Evolutionary conservation across 30 jellyfish, hydroid and myxozoan species (phyloP).

Genomic region (Morbakka virulenta): DNA sequence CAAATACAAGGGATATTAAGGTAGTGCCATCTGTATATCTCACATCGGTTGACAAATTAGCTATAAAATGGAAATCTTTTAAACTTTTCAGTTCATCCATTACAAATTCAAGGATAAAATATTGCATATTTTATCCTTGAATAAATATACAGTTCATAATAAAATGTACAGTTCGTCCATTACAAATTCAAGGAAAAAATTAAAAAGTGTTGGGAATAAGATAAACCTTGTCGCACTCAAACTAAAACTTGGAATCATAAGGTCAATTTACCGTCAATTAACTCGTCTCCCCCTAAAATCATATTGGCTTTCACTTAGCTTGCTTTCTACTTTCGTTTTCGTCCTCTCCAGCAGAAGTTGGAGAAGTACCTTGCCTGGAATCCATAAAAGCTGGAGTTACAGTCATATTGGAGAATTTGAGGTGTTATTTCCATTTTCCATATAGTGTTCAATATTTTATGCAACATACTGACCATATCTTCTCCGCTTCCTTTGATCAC

Average conservation of each 20-base stretch:
- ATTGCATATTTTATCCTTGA: conserved; percentile 30
- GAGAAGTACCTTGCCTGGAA: conserved; percentile 34
- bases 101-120: conserved; percentile 28
- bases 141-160: conserved; percentile 15
- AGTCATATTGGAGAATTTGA: conserved; percentile 12
- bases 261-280: neutral
- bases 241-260: conserved; percentile 30
- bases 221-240: conserved; percentile 2
- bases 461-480: too few species aligned
- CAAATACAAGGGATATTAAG: too few species aligned
- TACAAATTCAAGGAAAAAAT: conserved; percentile 13
- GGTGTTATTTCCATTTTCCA: conserved; percentile 12
- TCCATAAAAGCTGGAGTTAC: conserved; percentile 8
- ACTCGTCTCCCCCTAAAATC: conserved; percentile 42
- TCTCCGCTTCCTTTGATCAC: conserved; percentile 11
- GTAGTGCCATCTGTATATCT: too few species aligned
- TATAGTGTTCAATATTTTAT: neutral
- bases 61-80: too few species aligned
- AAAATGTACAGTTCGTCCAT: neutral
- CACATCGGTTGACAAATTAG: too few species aligned
- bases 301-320: too few species aligned
- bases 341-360: conserved; percentile 18
- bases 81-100: conserved; percentile 30
- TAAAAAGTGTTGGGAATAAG: conserved; percentile 22
- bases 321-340: too few species aligned